Percentiles rank a stretch among this genome's conserved stretches.
Evolutionary conservation across 2,797 vertebrate genomes (phyloP).

Genomic region (Parotocinclus haroldoi): DNA sequence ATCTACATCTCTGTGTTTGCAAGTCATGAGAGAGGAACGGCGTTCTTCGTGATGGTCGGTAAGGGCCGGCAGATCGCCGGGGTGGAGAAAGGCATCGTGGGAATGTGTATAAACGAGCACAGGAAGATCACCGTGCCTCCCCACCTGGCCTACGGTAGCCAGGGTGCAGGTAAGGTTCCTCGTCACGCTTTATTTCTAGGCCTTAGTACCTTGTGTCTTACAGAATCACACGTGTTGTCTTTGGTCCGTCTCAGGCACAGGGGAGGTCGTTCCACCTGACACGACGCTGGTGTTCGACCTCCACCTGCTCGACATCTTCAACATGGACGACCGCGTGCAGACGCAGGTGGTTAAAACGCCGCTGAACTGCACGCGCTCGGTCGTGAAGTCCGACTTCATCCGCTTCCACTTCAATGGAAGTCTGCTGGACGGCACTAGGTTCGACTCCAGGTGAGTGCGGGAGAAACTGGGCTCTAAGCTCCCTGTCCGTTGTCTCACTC

Average conservation of each 20-base stretch:
- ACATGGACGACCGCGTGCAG: slow-evolving; percentile 84
- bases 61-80: slow-evolving; percentile 87
- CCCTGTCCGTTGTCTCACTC: no score
- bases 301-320: slow-evolving; percentile 89
- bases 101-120: slow-evolving; percentile 93
- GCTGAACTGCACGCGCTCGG: slow-evolving; percentile 79
- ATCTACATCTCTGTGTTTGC: no score
- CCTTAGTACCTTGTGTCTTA: no score
- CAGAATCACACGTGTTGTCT: no score
- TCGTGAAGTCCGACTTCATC: slow-evolving; percentile 86
- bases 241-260: slow-evolving; percentile 29
- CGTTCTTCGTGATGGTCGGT: slow-evolving; percentile 84
- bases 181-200: background rate
- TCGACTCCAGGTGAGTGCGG: slow-evolving; percentile 86
- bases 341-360: slow-evolving; percentile 77
- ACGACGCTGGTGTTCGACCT: slow-evolving; percentile 88
- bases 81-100: slow-evolving; percentile 88
- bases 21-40: slow-evolving; percentile 74
- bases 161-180: slow-evolving; percentile 78
- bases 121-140: slow-evolving; percentile 87
- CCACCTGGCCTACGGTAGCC: slow-evolving; percentile 87
- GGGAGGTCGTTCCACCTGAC: slow-evolving; percentile 81
- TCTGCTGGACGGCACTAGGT: slow-evolving; percentile 81
- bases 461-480: no score
- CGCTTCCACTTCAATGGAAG: slow-evolving; percentile 95